A percentile compares a stretch with the other conserved stretches of the same genome.
These are phyloP conservation scores for Cuculus canorus DNA, from an alignment of 2,797 vertebrate species.

Conservation along the genomic window DNA sequence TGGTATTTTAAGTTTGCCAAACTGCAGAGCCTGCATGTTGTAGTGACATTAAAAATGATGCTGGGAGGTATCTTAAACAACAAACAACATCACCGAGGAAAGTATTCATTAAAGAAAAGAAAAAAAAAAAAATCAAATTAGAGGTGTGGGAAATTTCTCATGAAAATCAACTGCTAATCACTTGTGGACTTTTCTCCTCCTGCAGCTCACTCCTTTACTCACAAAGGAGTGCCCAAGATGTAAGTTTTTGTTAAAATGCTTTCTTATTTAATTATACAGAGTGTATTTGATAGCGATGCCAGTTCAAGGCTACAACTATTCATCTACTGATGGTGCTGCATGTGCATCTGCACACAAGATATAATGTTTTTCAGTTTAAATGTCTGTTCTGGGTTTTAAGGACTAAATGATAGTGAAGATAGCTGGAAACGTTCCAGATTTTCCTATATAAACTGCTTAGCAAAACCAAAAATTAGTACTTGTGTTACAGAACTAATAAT, in stretches of 20 bases:
- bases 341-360: slow-evolving; percentile 77
- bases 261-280: slow-evolving; percentile 80
- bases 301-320: slow-evolving; percentile 74
- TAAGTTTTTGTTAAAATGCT: slow-evolving; percentile 67
- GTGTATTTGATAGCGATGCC: slow-evolving; percentile 69
- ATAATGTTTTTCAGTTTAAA: slow-evolving; percentile 75
- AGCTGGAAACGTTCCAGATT: slow-evolving; percentile 77
- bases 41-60: slow-evolving; percentile 72
- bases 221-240: slow-evolving; percentile 74
- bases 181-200: slow-evolving; percentile 68
- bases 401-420: slow-evolving; percentile 80
- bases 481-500: slow-evolving; percentile 78
- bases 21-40: slow-evolving; percentile 66
- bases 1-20: slow-evolving; percentile 70
- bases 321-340: slow-evolving; percentile 72
- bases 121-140: slow-evolving; percentile 73
- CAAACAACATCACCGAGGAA: slow-evolving; percentile 68
- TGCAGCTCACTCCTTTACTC: slow-evolving; percentile 66
- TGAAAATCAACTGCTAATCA: slow-evolving; percentile 74
- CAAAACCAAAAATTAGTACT: slow-evolving; percentile 78
- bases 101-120: slow-evolving; percentile 74
- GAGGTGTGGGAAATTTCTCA: slow-evolving; percentile 75
- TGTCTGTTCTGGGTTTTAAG: slow-evolving; percentile 80
- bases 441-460: slow-evolving; percentile 73
- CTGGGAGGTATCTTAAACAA: slow-evolving; percentile 76